A percentile compares a stretch with the other conserved stretches of the same genome.
These are phyloP conservation scores for Tetropium fuscum DNA, from an alignment of 2,888 invertebrate genomes.

Conservation along the genomic window DNA sequence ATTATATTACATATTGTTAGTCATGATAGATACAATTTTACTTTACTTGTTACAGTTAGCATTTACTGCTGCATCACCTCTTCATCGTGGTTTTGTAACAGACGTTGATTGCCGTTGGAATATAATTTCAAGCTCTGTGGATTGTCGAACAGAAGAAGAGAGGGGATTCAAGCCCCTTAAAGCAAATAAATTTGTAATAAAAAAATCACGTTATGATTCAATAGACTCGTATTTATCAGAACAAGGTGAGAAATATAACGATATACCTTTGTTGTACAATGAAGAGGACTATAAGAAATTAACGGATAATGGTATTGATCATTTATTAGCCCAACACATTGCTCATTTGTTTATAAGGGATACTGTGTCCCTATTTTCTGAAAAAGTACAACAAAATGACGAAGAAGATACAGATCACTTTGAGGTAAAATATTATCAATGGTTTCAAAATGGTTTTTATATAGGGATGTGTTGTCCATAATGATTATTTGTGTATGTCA, in stretches of 20 bases:
- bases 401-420: constrained; percentile 97
- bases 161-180: constrained; percentile 81
- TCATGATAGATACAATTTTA: no score
- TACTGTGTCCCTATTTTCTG: constrained; percentile 93
- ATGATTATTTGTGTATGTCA: no score
- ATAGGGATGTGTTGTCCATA: no score
- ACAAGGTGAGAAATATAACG: constrained; percentile 92
- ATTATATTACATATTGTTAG: no score
- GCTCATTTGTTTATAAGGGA: constrained; percentile 99
- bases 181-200: constrained; percentile 84
- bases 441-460: no score
- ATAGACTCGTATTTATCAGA: constrained; percentile 97
- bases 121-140: constrained; percentile 95
- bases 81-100: constrained; percentile 92
- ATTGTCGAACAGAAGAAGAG: constrained; percentile 94
- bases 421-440: constrained; percentile 75
- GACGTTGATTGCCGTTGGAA: constrained; percentile 99
- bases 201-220: constrained; percentile 97
- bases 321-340: constrained; percentile 92
- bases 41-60: constrained; percentile 80
- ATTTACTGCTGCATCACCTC: constrained; percentile 95
- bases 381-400: constrained; percentile 95
- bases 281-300: constrained; percentile 85
- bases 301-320: constrained; percentile 90
- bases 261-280: constrained; percentile 91